Evolutionary conservation across 64 coral and sea anemone genomes (phyloP), one percentile per base, ranked within the genome.

Genomic region (Acropora tenuis): DNA sequence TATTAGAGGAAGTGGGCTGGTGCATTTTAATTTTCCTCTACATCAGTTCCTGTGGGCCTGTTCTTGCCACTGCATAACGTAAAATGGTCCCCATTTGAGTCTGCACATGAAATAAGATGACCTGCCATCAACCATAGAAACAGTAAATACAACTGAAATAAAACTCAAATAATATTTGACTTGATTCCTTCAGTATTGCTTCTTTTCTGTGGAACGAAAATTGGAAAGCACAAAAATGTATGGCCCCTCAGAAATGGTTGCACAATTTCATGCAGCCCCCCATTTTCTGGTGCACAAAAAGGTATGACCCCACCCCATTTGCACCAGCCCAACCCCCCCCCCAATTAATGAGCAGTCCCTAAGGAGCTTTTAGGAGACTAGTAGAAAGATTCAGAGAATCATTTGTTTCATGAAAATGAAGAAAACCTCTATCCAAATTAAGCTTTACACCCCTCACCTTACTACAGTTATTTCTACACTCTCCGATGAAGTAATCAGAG

Each of bases 401-500:
- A 63, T 63, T 63, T 13, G 60, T 0, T 13, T 55, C 6, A 55
- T 5, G 52, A 55, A 55, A 55, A 55, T 10, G 10, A 55, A 55
- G 52, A 55, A 55, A 55, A 55, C 52, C 1, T 55, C 11, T 63
- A 13, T 12, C 19, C 15, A 12, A 42, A 11, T 8, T 1, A 2
- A 3, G 43, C 43, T 18, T 6, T 46, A 18, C 12, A 4, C 17
- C 45, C 74, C 48, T 58, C 67, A 96, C 97, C 97, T 99, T 99
- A 53, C 97, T 99, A 16, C 94, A 99, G 80, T 99, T 99, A 43
- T 99, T 95, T 61, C 97, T 91, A 66, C 97, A 99, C 86, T 99
- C 97, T 49, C 97, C 97, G 77, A 99, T 96, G 75, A 99, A 99
- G 91, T 96, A 99, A 90, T 99, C 97, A 2, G 94, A 96, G 72